These are phyloP conservation scores for Panulirus ornatus DNA, from an alignment of 1,140 invertebrate species.

Conservation along the genomic window DNA sequence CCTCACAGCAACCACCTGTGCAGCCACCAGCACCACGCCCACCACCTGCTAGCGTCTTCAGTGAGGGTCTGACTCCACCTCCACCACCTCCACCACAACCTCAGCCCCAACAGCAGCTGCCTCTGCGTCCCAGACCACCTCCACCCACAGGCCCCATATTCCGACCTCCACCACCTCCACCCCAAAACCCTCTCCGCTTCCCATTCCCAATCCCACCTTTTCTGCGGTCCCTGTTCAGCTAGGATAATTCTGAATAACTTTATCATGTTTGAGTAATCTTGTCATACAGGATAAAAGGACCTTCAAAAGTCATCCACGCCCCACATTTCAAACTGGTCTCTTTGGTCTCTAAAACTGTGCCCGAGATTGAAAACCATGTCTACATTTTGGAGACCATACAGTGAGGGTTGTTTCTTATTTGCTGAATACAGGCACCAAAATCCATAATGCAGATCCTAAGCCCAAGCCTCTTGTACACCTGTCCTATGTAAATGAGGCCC, in stretches of 20 bases:
- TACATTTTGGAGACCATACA: neutral
- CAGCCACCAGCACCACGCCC: conserved; percentile 46
- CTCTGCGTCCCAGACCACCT: conserved; percentile 65
- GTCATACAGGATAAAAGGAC: neutral
- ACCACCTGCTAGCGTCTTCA: conserved; percentile 46
- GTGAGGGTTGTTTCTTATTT: neutral
- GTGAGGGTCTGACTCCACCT: conserved; percentile 33
- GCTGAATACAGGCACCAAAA: too few species aligned
- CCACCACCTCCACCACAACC: conserved; percentile 27
- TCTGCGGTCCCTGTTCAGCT: conserved; percentile 67
- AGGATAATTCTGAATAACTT: neutral
- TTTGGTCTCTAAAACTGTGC: neutral
- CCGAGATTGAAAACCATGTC: conserved; percentile 5
- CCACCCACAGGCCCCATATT: conserved; percentile 57
- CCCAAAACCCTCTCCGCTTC: conserved; percentile 49
- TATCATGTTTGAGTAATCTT: neutral
- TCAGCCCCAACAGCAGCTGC: conserved; percentile 67
- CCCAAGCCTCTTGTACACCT: too few species aligned
- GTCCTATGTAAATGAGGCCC: too few species aligned
- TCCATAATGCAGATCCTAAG: too few species aligned
- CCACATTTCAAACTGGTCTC: neutral
- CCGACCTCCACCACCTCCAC: conserved; percentile 62
- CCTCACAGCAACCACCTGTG: conserved; percentile 38
- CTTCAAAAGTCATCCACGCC: neutral
- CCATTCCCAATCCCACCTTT: conserved; percentile 68